Base-by-base conservation (phyloP, 2,797 vertebrate species). In the Acipenser oxyrinchus region DNA sequence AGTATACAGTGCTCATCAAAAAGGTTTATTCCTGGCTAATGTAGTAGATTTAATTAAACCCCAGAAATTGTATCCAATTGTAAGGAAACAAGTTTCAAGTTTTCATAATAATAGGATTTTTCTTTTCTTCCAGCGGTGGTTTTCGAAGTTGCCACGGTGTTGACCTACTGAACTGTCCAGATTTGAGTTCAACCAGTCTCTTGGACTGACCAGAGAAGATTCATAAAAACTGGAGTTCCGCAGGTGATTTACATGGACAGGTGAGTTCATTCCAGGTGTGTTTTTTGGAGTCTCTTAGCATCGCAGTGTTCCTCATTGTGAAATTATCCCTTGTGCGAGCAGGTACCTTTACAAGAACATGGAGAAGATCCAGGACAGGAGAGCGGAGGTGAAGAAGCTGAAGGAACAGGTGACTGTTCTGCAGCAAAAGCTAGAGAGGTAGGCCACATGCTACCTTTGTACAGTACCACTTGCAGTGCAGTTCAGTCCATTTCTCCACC, bases 81-180 rank as follows among this genome's bases (percentile, higher is more conserved):
- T 37, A 37, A 3, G 1, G 23, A 37, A 37, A 37, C 23, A 4
- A 37, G 23, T 37, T 37, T 37, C 23, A 37, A 37, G 23, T 37
- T 37, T 37, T 37, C 23, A 12, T 58, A n/a, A 58, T 58, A n/a
- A 3, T 6, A n/a, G 12, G 11, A 12, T 10, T 58, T 53, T 53
- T 53, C 8, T 60, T 60, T 13, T 60, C 18, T 60, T 81, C 18
- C 84, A 98, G 96, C 91, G 93, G 75, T 99, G 97, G 96, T 98
- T 99, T 78, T 95, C 95, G 71, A 96, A 91, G 72, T 85, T 99
- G 18, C 97, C 96, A 0, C 95, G 0, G 94, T 99, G 15, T 76
- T 99, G 86, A 99, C 96, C 37, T 99, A n/a, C 99, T 78, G 96
- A 99, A 75, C 92, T 99, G 71, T 99, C 95, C 8, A 89, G 97